Percentiles rank a stretch among this genome's conserved stretches.
phyloP scores from a whole-genome alignment of 2,797 vertebrate genomes.

The Coendou prehensilis region DNA sequence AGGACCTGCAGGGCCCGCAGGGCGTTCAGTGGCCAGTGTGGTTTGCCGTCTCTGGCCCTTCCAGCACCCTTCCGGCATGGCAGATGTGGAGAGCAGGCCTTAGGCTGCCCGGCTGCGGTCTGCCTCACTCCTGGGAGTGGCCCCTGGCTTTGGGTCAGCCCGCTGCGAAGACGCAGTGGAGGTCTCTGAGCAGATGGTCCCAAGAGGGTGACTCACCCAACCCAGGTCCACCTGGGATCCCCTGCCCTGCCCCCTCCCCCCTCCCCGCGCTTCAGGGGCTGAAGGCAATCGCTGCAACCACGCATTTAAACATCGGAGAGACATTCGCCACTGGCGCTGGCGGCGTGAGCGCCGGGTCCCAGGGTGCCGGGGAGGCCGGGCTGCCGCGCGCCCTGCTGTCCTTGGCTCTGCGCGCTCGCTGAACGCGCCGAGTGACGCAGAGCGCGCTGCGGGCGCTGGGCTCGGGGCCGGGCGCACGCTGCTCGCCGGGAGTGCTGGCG shows the following conservation, averaged over 20 bases:
- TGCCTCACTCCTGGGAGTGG: neutral
- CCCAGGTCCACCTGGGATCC: neutral
- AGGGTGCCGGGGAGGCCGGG: neutral
- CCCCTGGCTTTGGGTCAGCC: neutral
- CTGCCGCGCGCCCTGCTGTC: neutral
- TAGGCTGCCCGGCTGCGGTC: no score
- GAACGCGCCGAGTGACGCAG: constrained; percentile 60
- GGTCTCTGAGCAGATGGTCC: neutral
- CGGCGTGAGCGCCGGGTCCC: accelerated
- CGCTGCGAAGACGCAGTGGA: neutral
- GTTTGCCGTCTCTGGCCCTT: neutral
- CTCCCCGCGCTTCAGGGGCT: neutral
- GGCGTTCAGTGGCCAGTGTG: neutral
- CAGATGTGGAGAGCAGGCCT: neutral
- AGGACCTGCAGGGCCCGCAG: neutral
- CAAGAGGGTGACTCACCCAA: neutral
- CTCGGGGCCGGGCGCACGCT: neutral
- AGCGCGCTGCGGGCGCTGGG: neutral
- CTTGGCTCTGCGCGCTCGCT: neutral
- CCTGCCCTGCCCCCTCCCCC: accelerated
- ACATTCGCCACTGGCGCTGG: neutral
- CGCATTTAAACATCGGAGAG: no score
- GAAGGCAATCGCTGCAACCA: accelerated
- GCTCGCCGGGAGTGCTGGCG: no score
- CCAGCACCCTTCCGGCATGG: neutral